These are phyloP conservation scores for Netelia inedita DNA, from an alignment of 2,888 invertebrate genomes.

Conservation along the genomic window DNA sequence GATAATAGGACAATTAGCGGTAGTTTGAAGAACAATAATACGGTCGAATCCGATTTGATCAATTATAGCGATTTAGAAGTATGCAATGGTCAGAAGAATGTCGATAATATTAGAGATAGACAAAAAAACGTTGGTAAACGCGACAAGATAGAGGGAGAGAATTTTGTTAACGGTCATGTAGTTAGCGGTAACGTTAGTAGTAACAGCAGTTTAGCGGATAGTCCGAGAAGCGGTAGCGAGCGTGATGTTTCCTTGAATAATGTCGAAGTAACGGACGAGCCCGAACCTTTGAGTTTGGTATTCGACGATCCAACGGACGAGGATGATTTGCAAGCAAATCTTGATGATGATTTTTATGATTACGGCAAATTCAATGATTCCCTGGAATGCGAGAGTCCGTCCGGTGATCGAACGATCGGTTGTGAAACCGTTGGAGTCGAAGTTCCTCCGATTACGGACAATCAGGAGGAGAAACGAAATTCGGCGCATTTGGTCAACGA, in stretches of 20 bases:
- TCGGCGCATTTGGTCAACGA: background rate
- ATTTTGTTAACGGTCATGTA: conserved; percentile 74
- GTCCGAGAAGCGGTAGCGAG: conserved; percentile 77
- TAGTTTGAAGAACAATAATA: conserved; percentile 73
- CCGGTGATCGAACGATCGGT: conserved; percentile 11
- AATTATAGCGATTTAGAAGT: conserved; percentile 70
- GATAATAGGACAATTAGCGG: conserved; percentile 76
- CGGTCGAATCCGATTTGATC: conserved; percentile 64
- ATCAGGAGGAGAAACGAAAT: conserved; percentile 21
- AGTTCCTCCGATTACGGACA: conserved; percentile 33
- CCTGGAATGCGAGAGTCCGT: conserved; percentile 69
- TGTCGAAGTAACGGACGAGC: conserved; percentile 77
- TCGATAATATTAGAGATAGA: conserved; percentile 72
- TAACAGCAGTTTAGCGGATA: conserved; percentile 80
- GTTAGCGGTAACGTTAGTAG: conserved; percentile 79
- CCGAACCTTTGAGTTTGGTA: conserved; percentile 81
- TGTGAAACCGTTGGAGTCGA: conserved; percentile 22
- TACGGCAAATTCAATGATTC: conserved; percentile 78
- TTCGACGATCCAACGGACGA: conserved; percentile 80
- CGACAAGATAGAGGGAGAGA: conserved; percentile 56
- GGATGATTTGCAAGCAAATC: conserved; percentile 73
- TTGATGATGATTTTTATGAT: conserved; percentile 80
- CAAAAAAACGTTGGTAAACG: conserved; percentile 43
- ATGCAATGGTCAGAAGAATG: conserved; percentile 70
- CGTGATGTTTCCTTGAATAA: conserved; percentile 76